Evolutionary conservation across 2,888 invertebrate genomes (phyloP), one percentile per base, ranked within the genome.

Genomic region (Tinea semifulvella): DNA sequence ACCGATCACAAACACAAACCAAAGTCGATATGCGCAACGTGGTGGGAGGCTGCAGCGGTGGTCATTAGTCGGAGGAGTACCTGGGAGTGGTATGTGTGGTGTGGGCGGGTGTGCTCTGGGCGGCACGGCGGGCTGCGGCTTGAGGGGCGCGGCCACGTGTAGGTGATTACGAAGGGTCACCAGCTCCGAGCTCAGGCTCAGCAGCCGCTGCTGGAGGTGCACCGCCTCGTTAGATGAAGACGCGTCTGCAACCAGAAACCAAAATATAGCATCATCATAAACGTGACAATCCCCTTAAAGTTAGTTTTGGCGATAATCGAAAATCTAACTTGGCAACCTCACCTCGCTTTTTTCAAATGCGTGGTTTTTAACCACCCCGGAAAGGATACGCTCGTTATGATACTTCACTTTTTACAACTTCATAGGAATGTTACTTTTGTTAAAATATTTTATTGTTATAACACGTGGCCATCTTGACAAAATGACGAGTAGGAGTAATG

Each of bases 171-270:
- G 86, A 67, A 96, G 86, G 56, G 94, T 94, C 66, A 94, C 93
- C 83, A 96, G 83, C 83, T 95, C 94, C 55, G 94, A 91, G 82
- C 93, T 93, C 54, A 96, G 85, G 72, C 91, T 94, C 65, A 93
- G 90, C 64, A 95, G 85, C 56, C 94, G 89, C 72, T 94, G 94
- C 82, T 95, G 94, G 64, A 95, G 83, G 71, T 94, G 94, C 60
- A 94, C 94, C 56, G 94, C 94, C 84, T 95, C 95, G 84, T 94
- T 94, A 58, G 94, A 94, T 52, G 94, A 94, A 59, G 94, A 93
- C 59, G 94, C 94, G 91, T 95, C 95, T 95, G 85, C 1, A 10
- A 40, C n/a, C n/a, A n/a, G n/a, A n/a, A n/a, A n/a, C n/a, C n/a
- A n/a, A n/a, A n/a, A n/a, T n/a, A n/a, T n/a, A n/a, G n/a, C n/a